Evolutionary conservation across 2,797 vertebrate genomes (phyloP).

Genomic region (Rallus crepitans): DNA sequence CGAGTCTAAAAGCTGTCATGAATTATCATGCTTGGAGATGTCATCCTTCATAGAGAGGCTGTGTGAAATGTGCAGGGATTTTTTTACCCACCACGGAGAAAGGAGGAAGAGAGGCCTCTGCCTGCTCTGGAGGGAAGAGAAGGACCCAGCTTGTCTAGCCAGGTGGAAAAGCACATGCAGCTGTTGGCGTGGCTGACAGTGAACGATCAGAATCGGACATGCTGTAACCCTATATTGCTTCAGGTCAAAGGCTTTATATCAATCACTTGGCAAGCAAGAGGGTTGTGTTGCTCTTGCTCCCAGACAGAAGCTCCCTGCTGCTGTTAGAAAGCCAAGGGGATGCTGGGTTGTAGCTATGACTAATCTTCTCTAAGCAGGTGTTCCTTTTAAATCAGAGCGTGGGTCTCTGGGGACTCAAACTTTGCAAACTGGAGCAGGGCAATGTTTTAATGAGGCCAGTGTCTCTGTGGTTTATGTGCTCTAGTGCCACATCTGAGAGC

Average conservation of each 20-base stretch:
- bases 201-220: background rate
- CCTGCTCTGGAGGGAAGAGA: background rate
- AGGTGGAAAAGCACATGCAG: background rate
- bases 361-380: conserved; percentile 57
- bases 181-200: background rate
- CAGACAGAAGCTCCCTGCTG: background rate
- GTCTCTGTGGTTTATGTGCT: conserved; percentile 37
- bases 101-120: background rate
- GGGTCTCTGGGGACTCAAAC: background rate
- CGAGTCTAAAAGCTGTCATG: background rate
- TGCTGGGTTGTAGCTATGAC: background rate
- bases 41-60: background rate
- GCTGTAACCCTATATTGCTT: conserved; percentile 30
- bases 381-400: conserved; percentile 29
- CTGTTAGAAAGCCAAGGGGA: background rate
- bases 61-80: background rate
- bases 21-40: background rate
- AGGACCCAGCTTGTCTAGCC: background rate
- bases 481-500: conserved; percentile 49
- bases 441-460: conserved; percentile 34
- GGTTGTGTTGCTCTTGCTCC: background rate
- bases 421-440: conserved; percentile 24
- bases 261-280: background rate
- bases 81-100: background rate
- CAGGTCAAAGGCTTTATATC: conserved; percentile 53